These are phyloP conservation scores for Mustela lutreola DNA, from an alignment of 2,113 vertebrate genomes.

Conservation along the genomic window DNA sequence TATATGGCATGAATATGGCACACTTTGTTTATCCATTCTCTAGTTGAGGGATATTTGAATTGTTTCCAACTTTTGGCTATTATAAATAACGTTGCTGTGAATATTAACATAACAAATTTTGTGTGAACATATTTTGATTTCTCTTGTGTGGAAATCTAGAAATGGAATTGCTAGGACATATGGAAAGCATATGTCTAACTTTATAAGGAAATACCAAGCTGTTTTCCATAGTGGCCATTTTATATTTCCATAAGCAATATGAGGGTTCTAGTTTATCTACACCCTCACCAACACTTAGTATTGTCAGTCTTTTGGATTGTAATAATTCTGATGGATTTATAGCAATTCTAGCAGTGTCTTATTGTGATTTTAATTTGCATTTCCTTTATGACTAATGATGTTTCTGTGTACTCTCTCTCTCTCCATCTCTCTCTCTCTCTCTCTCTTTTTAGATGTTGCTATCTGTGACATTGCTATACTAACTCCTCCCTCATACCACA, in stretches of 20 bases:
- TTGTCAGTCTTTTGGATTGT: neutral
- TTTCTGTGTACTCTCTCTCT: neutral
- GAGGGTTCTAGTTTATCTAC: neutral
- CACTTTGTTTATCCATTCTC: neutral
- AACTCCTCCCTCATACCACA: neutral
- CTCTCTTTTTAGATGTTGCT: neutral
- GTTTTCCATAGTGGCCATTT: neutral
- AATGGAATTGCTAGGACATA: neutral
- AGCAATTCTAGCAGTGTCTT: neutral
- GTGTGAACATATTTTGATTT: constrained; percentile 2
- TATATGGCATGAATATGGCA: neutral
- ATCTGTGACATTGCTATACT: neutral
- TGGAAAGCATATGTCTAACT: neutral
- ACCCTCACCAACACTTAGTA: neutral
- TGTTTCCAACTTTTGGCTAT: neutral
- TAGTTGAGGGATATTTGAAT: neutral
- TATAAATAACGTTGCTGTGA: neutral
- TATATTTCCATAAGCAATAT: neutral
- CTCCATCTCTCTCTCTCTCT: neutral
- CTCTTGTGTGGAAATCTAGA: neutral
- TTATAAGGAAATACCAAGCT: neutral
- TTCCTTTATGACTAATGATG: neutral
- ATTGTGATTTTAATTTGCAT: neutral
- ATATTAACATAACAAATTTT: neutral
- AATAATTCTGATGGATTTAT: neutral